Evolutionary conservation across 2,113 vertebrate genomes (phyloP), one percentile per base, ranked within the genome.

Genomic region (Orthonyx spaldingii): DNA sequence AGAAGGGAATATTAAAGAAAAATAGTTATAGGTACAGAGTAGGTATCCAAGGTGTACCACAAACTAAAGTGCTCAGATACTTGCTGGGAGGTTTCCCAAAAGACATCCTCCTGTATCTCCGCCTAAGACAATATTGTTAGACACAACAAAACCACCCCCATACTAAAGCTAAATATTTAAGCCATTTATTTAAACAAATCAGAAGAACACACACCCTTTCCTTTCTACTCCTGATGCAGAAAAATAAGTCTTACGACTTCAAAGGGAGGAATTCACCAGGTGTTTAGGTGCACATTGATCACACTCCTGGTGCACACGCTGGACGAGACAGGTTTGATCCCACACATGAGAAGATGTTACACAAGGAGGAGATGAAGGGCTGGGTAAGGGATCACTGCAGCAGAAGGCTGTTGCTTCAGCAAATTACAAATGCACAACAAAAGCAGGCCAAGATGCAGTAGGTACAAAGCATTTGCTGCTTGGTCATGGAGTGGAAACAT

Each of bases 261-360:
- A 32, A 69, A 39, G 28, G 55, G 33, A 68, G 44, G 53, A 70
- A 63, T 76, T 72, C 37, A 37, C 19, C 0, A 3, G n/a, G 6
- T 35, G 22, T 70, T 82, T 13, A 26, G 47, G 11, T 4, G 1
- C 15, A 49, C 37, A 49, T 11, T 17, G 27, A 76, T 32, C 27
- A n/a, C 1, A 3, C 28, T 72, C 26, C 37, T 30, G 42, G 70
- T 1, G 3, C 24, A 24, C 3, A 52, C 0, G 0, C 39, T 44
- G 41, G 15, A 35, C 2, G 2, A 87, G 75, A 41, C 60, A 49
- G 35, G 37, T 60, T 59, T 71, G 65, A 47, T 52, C 49, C 35
- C 22, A 39, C 5, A 20, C n/a, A 47, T 0, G 1, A 76, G 42
- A 59, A 60, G 20, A 26, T 15, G 15, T 2, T 17, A 24, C 44